These are phyloP conservation scores for Achroia grisella DNA, from an alignment of 1,140 invertebrate species.

Conservation along the genomic window DNA sequence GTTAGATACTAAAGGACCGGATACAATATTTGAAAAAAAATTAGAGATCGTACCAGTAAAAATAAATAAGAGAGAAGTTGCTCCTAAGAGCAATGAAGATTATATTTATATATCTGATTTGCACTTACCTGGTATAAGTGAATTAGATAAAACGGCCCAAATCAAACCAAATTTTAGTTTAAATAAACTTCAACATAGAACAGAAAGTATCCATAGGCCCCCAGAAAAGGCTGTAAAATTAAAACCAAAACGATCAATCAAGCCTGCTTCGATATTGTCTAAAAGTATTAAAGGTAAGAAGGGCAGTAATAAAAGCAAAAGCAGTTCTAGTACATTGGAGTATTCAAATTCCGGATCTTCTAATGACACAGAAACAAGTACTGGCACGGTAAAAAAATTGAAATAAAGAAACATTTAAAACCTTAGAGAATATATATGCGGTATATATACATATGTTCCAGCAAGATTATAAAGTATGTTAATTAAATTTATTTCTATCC, in stretches of 20 bases:
- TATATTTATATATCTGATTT: constrained; percentile 53
- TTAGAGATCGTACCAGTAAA: constrained; percentile 62
- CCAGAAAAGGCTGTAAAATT: constrained; percentile 57
- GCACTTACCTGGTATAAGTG: constrained; percentile 44
- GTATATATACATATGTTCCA: too few species aligned
- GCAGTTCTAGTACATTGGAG: constrained; percentile 50
- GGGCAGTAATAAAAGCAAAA: constrained; percentile 33
- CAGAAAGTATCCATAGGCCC: constrained; percentile 58
- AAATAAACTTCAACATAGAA: constrained; percentile 56
- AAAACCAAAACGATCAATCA: constrained; percentile 45
- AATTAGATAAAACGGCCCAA: constrained; percentile 54
- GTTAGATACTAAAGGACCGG: constrained; percentile 68
- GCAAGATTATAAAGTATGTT: too few species aligned
- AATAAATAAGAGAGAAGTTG: constrained; percentile 36
- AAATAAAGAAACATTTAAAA: constrained; percentile 23
- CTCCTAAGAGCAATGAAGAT: constrained; percentile 46
- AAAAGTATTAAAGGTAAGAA: constrained; percentile 32
- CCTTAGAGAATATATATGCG: too few species aligned
- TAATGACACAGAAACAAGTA: constrained; percentile 70
- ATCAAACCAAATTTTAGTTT: constrained; percentile 63
- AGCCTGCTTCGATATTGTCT: constrained; percentile 39
- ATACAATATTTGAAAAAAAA: constrained; percentile 58
- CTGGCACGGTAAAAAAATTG: constrained; percentile 64
- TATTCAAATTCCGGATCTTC: constrained; percentile 70
- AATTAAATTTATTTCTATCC: too few species aligned